These are phyloP conservation scores for Oxyteleia sp. DNA, from an alignment of 2,888 invertebrate species.

Conservation along the genomic window DNA sequence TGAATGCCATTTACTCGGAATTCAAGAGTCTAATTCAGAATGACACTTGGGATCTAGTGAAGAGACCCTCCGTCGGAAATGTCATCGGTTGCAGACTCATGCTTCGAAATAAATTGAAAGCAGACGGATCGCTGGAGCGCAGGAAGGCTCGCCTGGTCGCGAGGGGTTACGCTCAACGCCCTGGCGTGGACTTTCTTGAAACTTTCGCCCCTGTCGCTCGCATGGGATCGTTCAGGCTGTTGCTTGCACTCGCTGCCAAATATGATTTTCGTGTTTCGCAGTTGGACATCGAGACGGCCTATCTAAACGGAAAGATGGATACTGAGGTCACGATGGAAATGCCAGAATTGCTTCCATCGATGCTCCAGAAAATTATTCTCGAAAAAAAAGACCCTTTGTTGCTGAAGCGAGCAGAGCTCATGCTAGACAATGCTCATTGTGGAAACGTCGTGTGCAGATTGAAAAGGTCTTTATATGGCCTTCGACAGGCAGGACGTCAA, in stretches of 20 bases:
- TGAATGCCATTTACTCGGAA: constrained; percentile 41
- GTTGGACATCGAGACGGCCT: not conserved
- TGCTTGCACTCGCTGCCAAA: not conserved
- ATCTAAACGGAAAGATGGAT: not conserved
- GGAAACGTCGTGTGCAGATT: constrained; percentile 2
- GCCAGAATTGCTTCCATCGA: constrained; percentile 3
- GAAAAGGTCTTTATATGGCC: constrained; percentile 5
- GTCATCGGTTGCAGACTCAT: constrained; percentile 47
- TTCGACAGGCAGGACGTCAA: constrained; percentile 4
- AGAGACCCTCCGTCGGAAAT: constrained; percentile 24
- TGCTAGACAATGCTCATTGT: not conserved
- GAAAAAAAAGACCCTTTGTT: not conserved
- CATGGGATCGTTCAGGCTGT: not conserved
- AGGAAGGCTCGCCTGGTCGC: constrained; percentile 26
- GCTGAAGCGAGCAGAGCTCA: not conserved
- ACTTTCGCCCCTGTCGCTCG: not conserved
- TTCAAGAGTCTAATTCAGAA: constrained; percentile 43
- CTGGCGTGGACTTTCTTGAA: constrained; percentile 20
- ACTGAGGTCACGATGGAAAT: not conserved
- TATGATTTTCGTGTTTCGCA: not conserved
- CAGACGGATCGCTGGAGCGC: not conserved
- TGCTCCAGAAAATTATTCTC: constrained; percentile 9
- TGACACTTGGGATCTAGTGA: constrained; percentile 55
- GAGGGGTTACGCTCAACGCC: not conserved
- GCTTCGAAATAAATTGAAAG: constrained; percentile 2